A percentile compares a stretch with the other conserved stretches of the same genome.
phyloP scores from a whole-genome alignment of 2,888 invertebrate genomes.

The Andrena hattorfiana region DNA sequence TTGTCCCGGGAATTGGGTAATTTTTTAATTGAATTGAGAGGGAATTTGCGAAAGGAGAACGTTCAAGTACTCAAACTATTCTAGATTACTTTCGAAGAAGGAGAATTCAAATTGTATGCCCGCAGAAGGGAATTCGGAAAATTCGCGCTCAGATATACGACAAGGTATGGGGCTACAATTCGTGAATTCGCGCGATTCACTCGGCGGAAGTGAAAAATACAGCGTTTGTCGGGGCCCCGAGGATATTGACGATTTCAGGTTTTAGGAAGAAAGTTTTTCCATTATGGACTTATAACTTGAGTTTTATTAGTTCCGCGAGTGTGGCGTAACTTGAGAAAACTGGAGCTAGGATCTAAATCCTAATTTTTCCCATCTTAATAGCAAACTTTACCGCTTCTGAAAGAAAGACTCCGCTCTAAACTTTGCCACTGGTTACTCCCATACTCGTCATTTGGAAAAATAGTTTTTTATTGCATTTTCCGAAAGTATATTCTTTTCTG shows the following conservation, averaged over 20 bases:
- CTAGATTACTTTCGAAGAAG: not conserved
- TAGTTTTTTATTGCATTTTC: too few species aligned
- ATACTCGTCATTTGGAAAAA: conserved; percentile 20
- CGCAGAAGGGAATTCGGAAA: not conserved
- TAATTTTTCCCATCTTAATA: conserved; percentile 47
- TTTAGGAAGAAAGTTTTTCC: conserved; percentile 34
- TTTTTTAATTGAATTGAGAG: conserved; percentile 20
- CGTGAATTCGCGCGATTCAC: not conserved
- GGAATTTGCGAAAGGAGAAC: not conserved
- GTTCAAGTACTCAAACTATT: not conserved
- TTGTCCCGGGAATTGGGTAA: conserved; percentile 31
- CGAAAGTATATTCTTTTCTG: too few species aligned
- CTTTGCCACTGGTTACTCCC: conserved; percentile 19
- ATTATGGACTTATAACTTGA: conserved; percentile 23
- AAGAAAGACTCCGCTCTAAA: conserved; percentile 2
- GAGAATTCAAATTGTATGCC: not conserved
- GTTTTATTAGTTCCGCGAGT: conserved; percentile 36
- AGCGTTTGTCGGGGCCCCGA: not conserved
- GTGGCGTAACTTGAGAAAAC: conserved; percentile 19
- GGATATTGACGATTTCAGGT: conserved; percentile 11
- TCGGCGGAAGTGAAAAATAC: conserved; percentile 17
- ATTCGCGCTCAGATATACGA: not conserved
- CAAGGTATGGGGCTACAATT: not conserved
- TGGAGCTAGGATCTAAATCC: conserved; percentile 38
- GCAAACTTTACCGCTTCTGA: conserved; percentile 5